These are phyloP conservation scores for Heteronetta atricapilla DNA, from an alignment of 2,113 vertebrate species.

Conservation along the genomic window DNA sequence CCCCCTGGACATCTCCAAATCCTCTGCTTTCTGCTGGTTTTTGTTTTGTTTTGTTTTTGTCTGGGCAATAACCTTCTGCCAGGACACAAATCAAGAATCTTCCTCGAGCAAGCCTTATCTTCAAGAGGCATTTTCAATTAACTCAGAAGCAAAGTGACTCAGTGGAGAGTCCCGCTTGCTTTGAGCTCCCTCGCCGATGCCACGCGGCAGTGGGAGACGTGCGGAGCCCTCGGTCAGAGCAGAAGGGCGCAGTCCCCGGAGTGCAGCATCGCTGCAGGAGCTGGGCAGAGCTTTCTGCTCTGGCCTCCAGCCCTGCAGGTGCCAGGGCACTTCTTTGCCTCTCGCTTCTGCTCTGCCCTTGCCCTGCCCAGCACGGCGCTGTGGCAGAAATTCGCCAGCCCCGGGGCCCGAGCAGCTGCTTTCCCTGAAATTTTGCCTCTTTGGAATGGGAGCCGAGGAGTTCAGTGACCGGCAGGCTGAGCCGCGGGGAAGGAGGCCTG, in stretches of 20 bases:
- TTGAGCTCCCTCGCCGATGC: background rate
- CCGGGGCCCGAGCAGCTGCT: background rate
- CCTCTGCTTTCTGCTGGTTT: background rate
- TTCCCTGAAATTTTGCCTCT: background rate
- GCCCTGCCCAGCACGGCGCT: background rate
- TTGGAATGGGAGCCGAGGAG: background rate
- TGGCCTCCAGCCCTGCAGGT: background rate
- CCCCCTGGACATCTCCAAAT: background rate
- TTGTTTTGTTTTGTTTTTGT: accelerated
- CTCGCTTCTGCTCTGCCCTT: background rate
- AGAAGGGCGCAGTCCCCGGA: background rate
- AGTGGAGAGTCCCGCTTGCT: accelerated
- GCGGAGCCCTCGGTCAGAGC: accelerated
- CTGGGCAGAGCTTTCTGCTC: background rate
- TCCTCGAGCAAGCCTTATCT: background rate
- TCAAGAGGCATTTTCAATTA: background rate
- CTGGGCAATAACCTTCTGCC: background rate
- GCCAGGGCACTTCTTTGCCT: background rate
- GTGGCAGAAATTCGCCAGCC: background rate
- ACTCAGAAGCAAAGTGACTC: background rate
- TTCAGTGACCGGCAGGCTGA: background rate
- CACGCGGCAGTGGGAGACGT: accelerated
- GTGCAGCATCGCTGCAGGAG: background rate
- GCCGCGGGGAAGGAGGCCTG: background rate
- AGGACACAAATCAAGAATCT: background rate